Evolutionary conservation across 1,140 invertebrate genomes (phyloP), one percentile per base, ranked within the genome.

Genomic region (Rhagoletis pomonella): DNA sequence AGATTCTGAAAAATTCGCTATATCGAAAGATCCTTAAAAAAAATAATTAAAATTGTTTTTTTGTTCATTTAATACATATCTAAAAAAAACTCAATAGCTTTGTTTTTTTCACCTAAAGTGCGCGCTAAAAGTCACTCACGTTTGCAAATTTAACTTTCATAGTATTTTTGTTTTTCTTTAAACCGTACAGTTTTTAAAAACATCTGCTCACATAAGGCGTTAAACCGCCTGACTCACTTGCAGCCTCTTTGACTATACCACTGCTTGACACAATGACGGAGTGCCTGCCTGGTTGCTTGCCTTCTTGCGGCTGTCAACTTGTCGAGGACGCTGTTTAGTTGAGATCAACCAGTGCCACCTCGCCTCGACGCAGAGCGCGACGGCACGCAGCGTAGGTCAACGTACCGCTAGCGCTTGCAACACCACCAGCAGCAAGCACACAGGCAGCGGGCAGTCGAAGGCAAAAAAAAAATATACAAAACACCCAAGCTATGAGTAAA

Each of bases 321-420:
- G 73, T 81, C 73, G 73, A 10, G 42, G 19, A 1, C 17, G 47
- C 47, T 55, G n/a, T 29, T 29, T 5, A 17, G 73, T 81, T 50
- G 47, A 17, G 73, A 55, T n/a, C 47, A 73, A 73, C 19, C 69
- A 73, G 69, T 73, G 39, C 67, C 65, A 67, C 9, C 29, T 10
- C 10, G 29, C 39, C 29, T 39, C 65, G 7, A 3, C 1, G 39
- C 47, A 6, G 9, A n/a, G 10, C 42, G 17, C 47, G 73, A 2
- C 17, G 47, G 9, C 73, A 29, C 73, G n/a, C 73, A 81, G 73
- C 73, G 73, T 81, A 81, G 73, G 73, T 81, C 73, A 81, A 58
- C 42, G 73, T 81, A 12, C 73, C 44, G 47, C n/a, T 81, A 29
- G 69, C 39, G 69, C n/a, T 62, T 62, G n/a, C 60, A 62, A 62